Percentiles rank a stretch among this genome's conserved stretches.
Conservation (phyloP, 2,888 invertebrate species). For the Branchinecta sandiegonensis region DNA sequence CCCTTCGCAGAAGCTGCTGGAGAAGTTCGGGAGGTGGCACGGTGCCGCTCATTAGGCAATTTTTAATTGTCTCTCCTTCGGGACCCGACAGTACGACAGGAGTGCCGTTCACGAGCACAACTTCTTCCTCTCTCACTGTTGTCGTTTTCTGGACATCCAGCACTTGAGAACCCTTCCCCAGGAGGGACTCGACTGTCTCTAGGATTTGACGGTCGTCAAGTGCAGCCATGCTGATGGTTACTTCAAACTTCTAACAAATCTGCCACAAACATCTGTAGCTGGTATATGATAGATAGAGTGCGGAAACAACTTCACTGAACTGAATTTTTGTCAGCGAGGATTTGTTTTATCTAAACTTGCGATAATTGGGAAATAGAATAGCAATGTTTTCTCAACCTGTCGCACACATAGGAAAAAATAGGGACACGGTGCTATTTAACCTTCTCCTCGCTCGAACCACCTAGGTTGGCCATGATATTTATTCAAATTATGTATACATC, state of each 20-base stretch:
- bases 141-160: conserved; percentile 57
- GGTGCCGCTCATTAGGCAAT: conserved; percentile 44
- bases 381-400: no score
- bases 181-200: conserved; percentile 55
- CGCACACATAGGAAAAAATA: no score
- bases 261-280: no score
- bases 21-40: conserved; percentile 55
- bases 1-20: conserved; percentile 50
- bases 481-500: no score
- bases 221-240: conserved; percentile 28
- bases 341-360: no score
- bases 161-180: conserved; percentile 53
- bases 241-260: neutral
- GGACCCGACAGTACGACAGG: conserved; percentile 51
- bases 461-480: no score
- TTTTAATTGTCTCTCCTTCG: conserved; percentile 51
- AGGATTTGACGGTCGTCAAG: conserved; percentile 56
- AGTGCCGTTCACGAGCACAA: conserved; percentile 52
- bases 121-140: conserved; percentile 53
- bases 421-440: no score
- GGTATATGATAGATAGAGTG: no score
- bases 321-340: no score
- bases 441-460: no score
- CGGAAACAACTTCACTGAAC: no score
- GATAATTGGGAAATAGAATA: no score